Evolutionary conservation across 2,113 vertebrate genomes (phyloP), one percentile per base, ranked within the genome.

Genomic region (Spizaetus ornatus): DNA sequence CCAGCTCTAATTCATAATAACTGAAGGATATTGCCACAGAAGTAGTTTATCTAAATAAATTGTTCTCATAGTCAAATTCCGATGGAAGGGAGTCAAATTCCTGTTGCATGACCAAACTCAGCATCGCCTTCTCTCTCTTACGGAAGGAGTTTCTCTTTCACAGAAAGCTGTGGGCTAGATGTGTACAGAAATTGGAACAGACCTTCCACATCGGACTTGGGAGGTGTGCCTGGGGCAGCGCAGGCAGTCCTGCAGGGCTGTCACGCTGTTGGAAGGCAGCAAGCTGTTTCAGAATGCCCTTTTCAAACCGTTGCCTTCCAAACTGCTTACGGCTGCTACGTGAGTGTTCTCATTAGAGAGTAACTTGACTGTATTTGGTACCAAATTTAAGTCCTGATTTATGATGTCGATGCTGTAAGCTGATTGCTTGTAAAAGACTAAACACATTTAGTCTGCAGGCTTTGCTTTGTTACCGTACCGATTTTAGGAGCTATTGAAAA

Each of bases 151-250:
- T 38, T 38, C 38, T 38, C 38, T 38, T 38, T 79, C 50, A 21
- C 4, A 11, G 67, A 50, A 82, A 25, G 50, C 62, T 61, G 8
- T 40, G 76, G 32, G 50, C n/a, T 26, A 7, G 23, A 3, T 67
- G 17, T 10, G 23, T 43, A 1, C 31, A 13, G 53, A 73, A 65
- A 17, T 5, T 11, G 63, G 53, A 71, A 48, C 26, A 45, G 19
- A 20, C 31, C 40, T 80, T 90, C 15, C 58, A 7, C 21, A 0
- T 10, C 0, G 4, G 66, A 21, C 40, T 79, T 38, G 16, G 50
- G 43, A 62, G 79, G 11, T 3, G 0, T 63, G 32, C 36, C 43
- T 7, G 3, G 22, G 55, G 38, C 11, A 3, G 9, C 6, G 0
- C 3, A 7, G 47, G 48, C 19, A 34, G 34, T 65, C n/a, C 26